A percentile compares a stretch with the other conserved stretches of the same genome.
Evolutionary conservation across 1,140 invertebrate species (phyloP).

Genomic region (Daktulosphaira vitifoliae): DNA sequence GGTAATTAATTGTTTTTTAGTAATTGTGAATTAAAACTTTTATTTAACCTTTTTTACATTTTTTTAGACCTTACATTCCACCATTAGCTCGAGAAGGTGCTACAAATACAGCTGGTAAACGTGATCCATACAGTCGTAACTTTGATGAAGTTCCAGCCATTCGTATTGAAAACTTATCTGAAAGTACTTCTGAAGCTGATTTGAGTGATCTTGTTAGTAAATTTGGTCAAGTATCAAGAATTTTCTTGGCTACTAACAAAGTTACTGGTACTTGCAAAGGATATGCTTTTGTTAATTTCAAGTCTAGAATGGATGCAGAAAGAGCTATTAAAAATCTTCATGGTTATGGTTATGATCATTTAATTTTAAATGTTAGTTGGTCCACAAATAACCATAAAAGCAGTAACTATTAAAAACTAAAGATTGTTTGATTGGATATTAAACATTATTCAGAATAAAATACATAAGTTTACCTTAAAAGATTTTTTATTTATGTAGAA

Average conservation of each 20-base stretch:
- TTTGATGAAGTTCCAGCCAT: constrained; percentile 70
- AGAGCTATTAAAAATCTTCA: constrained; percentile 83
- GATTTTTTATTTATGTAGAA: too few species aligned
- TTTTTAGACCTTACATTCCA: constrained; percentile 57
- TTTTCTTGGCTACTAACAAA: constrained; percentile 83
- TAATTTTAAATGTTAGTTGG: constrained; percentile 98
- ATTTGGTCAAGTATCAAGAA: constrained; percentile 78
- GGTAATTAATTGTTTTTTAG: neutral
- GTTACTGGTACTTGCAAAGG: constrained; percentile 71
- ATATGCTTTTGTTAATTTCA: constrained; percentile 96
- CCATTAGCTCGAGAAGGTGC: constrained; percentile 80
- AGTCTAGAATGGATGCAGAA: constrained; percentile 77
- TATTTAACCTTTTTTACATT: too few species aligned
- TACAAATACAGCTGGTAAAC: constrained; percentile 45
- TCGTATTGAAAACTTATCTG: constrained; percentile 93
- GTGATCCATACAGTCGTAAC: constrained; percentile 6
- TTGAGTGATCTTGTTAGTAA: constrained; percentile 89
- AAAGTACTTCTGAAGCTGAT: constrained; percentile 90
- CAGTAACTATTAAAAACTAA: constrained; percentile 4
- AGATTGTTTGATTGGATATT: neutral
- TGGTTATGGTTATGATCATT: constrained; percentile 95
- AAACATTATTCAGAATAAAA: too few species aligned
- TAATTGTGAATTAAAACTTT: too few species aligned
- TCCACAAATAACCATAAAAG: constrained; percentile 52
- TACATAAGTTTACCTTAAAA: too few species aligned